Percentiles rank a stretch among this genome's conserved stretches.
Conservation (phyloP, 1,140 invertebrate species). For the Limonius californicus region DNA sequence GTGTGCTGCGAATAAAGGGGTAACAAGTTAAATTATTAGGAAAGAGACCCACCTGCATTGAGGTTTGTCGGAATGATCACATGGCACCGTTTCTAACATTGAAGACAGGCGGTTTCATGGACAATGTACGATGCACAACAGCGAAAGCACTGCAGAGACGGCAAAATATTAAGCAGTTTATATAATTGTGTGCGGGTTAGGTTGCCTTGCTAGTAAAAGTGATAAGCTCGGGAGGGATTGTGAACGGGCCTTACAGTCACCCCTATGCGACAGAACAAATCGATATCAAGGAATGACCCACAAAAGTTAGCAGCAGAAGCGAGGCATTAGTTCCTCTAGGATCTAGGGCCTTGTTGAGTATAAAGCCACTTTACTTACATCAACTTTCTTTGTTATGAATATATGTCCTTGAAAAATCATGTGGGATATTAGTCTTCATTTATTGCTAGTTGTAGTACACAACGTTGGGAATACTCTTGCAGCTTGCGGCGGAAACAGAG, state of each 20-base stretch:
- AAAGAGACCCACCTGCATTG: constrained; percentile 36
- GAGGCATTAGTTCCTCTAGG: constrained; percentile 6
- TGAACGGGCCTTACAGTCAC: constrained; percentile 39
- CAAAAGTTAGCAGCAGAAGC: constrained; percentile 33
- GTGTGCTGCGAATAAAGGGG: neutral
- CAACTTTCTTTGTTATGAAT: constrained; percentile 43
- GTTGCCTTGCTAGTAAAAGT: constrained; percentile 26
- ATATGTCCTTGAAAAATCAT: constrained; percentile 45
- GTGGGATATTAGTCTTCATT: constrained; percentile 45
- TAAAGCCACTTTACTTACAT: constrained; percentile 40
- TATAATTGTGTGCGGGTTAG: constrained; percentile 29
- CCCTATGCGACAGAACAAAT: constrained; percentile 45
- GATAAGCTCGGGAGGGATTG: constrained; percentile 33
- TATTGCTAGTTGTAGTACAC: constrained; percentile 41
- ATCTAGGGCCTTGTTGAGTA: neutral
- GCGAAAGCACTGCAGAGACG: constrained; percentile 24
- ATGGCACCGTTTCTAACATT: constrained; percentile 39
- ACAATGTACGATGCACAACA: constrained; percentile 22
- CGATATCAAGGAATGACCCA: constrained; percentile 44
- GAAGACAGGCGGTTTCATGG: constrained; percentile 35
- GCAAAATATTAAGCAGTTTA: constrained; percentile 18
- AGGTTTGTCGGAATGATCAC: constrained; percentile 37
- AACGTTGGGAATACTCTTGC: constrained; percentile 21
- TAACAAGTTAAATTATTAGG: constrained; percentile 9
- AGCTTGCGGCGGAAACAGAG: constrained; percentile 17